Evolutionary conservation across 1,140 invertebrate genomes (phyloP), one percentile per base, ranked within the genome.

Genomic region (Drosophila subpulchrella): DNA sequence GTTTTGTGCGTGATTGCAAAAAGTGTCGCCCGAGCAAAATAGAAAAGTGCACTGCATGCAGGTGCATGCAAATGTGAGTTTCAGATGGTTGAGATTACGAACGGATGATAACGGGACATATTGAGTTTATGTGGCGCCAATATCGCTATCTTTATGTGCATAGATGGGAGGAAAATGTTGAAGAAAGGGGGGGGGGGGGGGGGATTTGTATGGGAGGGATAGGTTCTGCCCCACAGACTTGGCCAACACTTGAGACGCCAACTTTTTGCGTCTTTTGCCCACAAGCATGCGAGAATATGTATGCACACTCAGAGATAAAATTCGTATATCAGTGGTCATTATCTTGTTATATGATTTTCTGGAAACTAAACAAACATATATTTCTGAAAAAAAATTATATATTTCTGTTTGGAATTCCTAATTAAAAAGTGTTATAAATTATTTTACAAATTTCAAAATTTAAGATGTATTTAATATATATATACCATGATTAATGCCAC

Each of bases 231-330:
- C 60, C 65, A 65, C 65, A 63, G 72, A 58, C 63, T 82, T 86
- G 82, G 82, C 83, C 70, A 53, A 75, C 78, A 58, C 57, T 68
- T 42, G 39, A 67, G 81, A 83, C 81, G 81, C 81, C 71, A 67
- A 80, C 51, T 39, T 61, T 62, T 59, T 83, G 46, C 51, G 72
- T 67, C 48, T 55, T 50, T 78, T 27, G 39, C 48, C 30, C 30
- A 34, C 47, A 73, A 73, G 51, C 66, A 72, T 60, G 50, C 34
- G 27, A 51, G 38, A 48, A 44, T 74, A 53, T 30, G 47, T 50
- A 56, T 30, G 34, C 15, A 63, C 51, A 20, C 39, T 17, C 10
- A 41, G 6, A 42, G n/a, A 67, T 15, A 50, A 30, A 60, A 11
- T 6, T 30, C 2, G 7, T 15, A 8, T 15, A 17, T 10, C 0